These are phyloP conservation scores for Machaerirhynchus nigripectus DNA, from an alignment of 2,113 vertebrate species.

Conservation along the genomic window DNA sequence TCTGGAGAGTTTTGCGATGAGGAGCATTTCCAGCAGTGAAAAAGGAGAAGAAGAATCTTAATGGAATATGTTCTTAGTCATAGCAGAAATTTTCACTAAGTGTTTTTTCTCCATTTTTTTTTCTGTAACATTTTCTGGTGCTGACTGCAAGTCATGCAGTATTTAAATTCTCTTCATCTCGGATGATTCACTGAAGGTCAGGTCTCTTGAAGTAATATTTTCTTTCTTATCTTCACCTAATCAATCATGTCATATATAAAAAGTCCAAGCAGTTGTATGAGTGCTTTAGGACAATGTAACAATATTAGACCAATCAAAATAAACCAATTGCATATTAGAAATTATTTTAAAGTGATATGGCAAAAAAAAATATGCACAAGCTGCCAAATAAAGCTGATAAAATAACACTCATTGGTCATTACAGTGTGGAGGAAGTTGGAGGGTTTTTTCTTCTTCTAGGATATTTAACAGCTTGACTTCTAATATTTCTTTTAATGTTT, in stretches of 20 bases:
- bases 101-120: not conserved
- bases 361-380: not conserved
- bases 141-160: slow-evolving; percentile 1
- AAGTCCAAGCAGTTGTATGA: not conserved
- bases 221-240: slow-evolving; percentile 38
- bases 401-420: slow-evolving; percentile 2
- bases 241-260: slow-evolving; percentile 34
- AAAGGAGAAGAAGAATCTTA: not conserved
- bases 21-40: not conserved
- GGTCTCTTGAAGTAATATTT: slow-evolving; percentile 35
- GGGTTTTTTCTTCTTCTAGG: not conserved
- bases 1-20: not conserved
- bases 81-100: slow-evolving; percentile 13
- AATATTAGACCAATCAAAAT: slow-evolving; percentile 20
- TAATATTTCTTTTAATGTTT: slow-evolving; percentile 66
- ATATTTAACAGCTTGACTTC: slow-evolving; percentile 48
- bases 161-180: slow-evolving; percentile 36
- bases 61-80: slow-evolving; percentile 14
- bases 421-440: not conserved
- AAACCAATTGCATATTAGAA: slow-evolving; percentile 2
- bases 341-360: slow-evolving; percentile 19
- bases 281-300: not conserved
- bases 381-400: not conserved
- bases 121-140: not conserved
- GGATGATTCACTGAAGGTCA: slow-evolving; percentile 52